Evolutionary conservation across 2,797 vertebrate genomes (phyloP).

Genomic region (Tokudaia tokunoshimensis): DNA sequence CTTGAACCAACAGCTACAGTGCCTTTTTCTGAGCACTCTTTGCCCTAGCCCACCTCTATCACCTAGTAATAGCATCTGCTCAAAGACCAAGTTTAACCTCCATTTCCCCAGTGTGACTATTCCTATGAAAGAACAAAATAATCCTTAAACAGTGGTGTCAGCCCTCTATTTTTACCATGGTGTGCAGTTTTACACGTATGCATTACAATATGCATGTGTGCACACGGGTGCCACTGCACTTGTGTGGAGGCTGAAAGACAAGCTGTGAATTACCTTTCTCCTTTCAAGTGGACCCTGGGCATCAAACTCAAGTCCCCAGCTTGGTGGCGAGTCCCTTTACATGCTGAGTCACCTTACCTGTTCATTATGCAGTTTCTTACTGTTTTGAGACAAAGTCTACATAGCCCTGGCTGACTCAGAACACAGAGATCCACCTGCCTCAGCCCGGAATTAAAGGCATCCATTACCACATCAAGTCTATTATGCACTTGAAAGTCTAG

Average conservation of each 20-base stretch:
- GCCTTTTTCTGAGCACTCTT: not conserved
- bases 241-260: not conserved
- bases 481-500: conserved; percentile 7
- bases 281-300: not conserved
- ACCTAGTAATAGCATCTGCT: not conserved
- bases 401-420: not conserved
- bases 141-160: not conserved
- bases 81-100: not conserved
- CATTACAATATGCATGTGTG: not conserved
- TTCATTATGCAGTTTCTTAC: not conserved
- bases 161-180: not conserved
- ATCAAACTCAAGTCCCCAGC: not conserved
- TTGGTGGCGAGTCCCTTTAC: not conserved
- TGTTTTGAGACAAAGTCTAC: not conserved
- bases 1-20: not conserved
- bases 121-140: conserved; percentile 18
- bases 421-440: not conserved
- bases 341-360: not conserved
- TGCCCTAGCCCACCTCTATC: fast-evolving
- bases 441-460: not conserved
- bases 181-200: not conserved
- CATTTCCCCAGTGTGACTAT: not conserved
- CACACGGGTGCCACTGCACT: not conserved
- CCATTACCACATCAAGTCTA: not conserved
- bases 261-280: not conserved